Evolutionary conservation across 1,140 invertebrate species (phyloP).

Genomic region (Caenorhabditis latens): DNA sequence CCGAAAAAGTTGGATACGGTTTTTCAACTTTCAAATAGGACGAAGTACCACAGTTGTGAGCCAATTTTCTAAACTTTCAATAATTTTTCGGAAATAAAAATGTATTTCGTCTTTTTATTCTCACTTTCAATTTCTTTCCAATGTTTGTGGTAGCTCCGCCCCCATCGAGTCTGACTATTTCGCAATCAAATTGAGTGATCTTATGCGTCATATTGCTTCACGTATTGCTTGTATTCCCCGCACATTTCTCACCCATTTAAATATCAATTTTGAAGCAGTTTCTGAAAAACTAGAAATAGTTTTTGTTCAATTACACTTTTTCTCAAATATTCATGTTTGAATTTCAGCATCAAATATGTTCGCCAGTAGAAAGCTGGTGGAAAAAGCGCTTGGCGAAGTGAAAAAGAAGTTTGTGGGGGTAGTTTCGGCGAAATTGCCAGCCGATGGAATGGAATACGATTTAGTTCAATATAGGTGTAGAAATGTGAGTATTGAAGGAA

Average conservation of each 20-base stretch:
- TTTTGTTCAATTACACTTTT: too few relatives aligned
- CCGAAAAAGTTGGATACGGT: not conserved
- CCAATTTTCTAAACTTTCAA: not conserved
- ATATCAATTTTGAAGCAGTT: too few relatives aligned
- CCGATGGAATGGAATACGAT: constrained; percentile 49
- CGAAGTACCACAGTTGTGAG: too few relatives aligned
- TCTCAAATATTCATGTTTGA: too few relatives aligned
- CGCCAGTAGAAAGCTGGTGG: constrained; percentile 50
- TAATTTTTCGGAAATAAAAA: not conserved
- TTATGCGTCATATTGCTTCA: not conserved
- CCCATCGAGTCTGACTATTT: constrained; percentile 29
- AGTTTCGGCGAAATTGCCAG: constrained; percentile 12
- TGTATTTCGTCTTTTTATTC: not conserved
- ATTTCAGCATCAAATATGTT: not conserved
- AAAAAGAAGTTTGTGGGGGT: constrained; percentile 46
- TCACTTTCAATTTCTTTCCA: not conserved
- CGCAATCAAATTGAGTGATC: constrained; percentile 15
- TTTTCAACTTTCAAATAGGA: too few relatives aligned
- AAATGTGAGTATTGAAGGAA: not conserved
- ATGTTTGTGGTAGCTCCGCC: constrained; percentile 1
- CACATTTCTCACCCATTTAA: too few relatives aligned
- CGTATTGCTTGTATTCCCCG: too few relatives aligned
- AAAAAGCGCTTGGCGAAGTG: constrained; percentile 27
- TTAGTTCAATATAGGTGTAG: constrained; percentile 51
- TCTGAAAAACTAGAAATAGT: too few relatives aligned